Conservation (phyloP, 2,888 invertebrate species). For the Taenaris catops region DNA sequence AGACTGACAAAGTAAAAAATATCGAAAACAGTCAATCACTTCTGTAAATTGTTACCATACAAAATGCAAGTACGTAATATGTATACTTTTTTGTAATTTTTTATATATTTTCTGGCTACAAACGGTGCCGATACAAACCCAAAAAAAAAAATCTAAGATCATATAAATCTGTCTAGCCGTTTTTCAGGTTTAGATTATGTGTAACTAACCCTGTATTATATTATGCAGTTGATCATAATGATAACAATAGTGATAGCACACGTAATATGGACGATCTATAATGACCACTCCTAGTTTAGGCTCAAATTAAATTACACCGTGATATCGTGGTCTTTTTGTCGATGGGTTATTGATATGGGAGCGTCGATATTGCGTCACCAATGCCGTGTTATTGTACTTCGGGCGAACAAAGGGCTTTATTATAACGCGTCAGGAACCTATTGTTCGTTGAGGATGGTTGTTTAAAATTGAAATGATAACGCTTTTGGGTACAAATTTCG, state of each 20-base stretch:
- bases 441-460: constrained; percentile 15
- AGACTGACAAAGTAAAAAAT: no score
- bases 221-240: not conserved
- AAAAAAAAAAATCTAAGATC: no score
- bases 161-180: no score
- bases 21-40: no score
- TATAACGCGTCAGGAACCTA: constrained; percentile 31
- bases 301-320: constrained; percentile 68
- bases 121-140: no score
- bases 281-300: constrained; percentile 62
- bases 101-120: no score
- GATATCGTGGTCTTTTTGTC: constrained; percentile 59
- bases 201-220: no score
- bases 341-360: constrained; percentile 72
- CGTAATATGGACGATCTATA: constrained; percentile 34
- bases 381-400: constrained; percentile 42
- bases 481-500: constrained; percentile 1
- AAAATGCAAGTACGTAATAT: no score
- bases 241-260: constrained; percentile 21
- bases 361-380: constrained; percentile 57
- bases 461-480: constrained; percentile 23
- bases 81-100: no score
- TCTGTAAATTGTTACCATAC: no score
- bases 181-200: no score
- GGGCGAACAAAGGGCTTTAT: constrained; percentile 43